Evolutionary conservation across 2,113 vertebrate genomes (phyloP), one percentile per base, ranked within the genome.

Genomic region (Serinus canaria): DNA sequence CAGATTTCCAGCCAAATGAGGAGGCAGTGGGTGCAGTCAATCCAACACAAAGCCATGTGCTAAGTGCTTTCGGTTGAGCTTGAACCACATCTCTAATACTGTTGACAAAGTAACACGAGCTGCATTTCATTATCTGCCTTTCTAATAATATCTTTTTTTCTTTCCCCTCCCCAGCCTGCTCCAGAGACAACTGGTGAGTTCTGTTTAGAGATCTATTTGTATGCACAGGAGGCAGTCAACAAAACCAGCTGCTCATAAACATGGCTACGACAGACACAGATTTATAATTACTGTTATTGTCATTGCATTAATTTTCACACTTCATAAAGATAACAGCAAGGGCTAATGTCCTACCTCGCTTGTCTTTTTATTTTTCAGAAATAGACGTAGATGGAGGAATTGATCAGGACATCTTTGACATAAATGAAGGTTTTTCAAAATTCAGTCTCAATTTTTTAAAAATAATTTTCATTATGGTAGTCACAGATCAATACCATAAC

Each of bases 351-450:
- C 66, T 94, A 50, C 80, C 62, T 95, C 94, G 76, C 63, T 94
- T 96, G 80, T 95, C 79, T 64, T 94, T 86, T 94, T 97, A 5
- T 83, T 94, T 92, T 97, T 95, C 97, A 99, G 98, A 98, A 83
- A 95, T 97, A 96, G 98, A 99, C 23, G 58, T 99, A 50, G 99
- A 99, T 33, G 97, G 95, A 69, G 99, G 98, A 95, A 92, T 92
- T 62, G 97, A 99, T 81, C 97, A 59, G 94, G 99, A 99, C 94
- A 99, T 99, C 97, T 99, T 99, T 44, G 98, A 99, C 92, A 99
- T 99, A 92, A 99, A 99, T 92, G 97, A 98, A 98, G 99, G 99
- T 99, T 94, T 95, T 73, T 97, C 4, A 58, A 39, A 88, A 85
- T 76, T 90, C n/a, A 24, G 7, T 80, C 72, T 64, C 13, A 35